Conservation (phyloP, 2,888 invertebrate species). For the Galeruca laticollis region DNA sequence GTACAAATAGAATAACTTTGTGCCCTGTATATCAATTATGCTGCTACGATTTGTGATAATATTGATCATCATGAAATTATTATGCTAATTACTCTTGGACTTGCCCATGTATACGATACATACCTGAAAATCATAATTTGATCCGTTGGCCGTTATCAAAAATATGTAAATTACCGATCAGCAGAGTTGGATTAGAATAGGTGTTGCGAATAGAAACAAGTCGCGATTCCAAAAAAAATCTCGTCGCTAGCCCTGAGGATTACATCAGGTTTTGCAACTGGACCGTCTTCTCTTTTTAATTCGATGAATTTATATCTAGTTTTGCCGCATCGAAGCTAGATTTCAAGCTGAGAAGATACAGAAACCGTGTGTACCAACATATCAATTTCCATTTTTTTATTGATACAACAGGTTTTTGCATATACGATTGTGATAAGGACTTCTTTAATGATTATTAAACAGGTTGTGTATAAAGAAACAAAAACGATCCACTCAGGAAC, state of each 20-base stretch:
- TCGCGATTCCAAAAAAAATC: conserved; percentile 3
- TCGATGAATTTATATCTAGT: conserved; percentile 13
- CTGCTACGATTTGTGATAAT: too few relatives aligned
- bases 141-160: too few relatives aligned
- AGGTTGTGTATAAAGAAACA: conserved; percentile 7
- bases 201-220: background rate
- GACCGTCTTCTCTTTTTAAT: conserved; percentile 12
- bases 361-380: conserved; percentile 8
- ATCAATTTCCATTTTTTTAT: conserved; percentile 13
- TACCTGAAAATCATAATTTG: too few relatives aligned
- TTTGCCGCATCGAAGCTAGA: conserved; percentile 9
- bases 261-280: conserved; percentile 15
- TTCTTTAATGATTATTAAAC: conserved; percentile 13
- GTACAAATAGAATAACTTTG: too few relatives aligned
- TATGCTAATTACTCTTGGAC: too few relatives aligned
- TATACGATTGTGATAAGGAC: conserved; percentile 7
- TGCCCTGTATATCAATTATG: too few relatives aligned
- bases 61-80: too few relatives aligned
- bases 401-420: conserved; percentile 16
- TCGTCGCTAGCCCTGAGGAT: background rate
- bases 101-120: too few relatives aligned
- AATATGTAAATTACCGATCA: too few relatives aligned
- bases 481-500: background rate
- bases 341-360: conserved; percentile 16
- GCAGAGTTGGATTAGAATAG: background rate